Conservation (phyloP, 35 echinoderm and acorn worm genomes). For the Lytechinus variegatus region DNA sequence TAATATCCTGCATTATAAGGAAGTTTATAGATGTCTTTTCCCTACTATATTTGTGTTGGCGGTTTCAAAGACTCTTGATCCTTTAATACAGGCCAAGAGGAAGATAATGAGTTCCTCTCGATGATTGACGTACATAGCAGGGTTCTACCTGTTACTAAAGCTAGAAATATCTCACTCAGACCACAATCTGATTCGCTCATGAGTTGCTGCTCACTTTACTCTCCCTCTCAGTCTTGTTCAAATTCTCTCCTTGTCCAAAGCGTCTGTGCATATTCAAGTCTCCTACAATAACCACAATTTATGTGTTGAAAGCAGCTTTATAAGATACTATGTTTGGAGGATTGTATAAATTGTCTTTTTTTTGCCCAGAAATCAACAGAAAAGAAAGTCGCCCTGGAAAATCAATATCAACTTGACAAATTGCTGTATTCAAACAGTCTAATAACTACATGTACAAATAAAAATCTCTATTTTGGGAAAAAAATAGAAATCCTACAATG, state of each 20-base stretch:
- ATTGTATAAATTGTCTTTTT: too few species aligned
- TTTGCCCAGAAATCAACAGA: too few species aligned
- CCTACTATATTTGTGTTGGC: neutral
- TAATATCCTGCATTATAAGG: neutral
- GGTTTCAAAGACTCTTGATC: neutral
- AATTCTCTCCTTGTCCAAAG: neutral
- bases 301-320: neutral
- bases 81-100: neutral
- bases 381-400: too few species aligned
- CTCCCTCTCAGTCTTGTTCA: neutral
- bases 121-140: neutral
- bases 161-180: slow-evolving; percentile 11
- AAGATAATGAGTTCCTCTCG: neutral
- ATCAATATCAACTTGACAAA: too few species aligned
- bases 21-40: neutral
- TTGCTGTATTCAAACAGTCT: too few species aligned
- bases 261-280: neutral
- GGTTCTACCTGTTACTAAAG: neutral
- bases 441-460: too few species aligned
- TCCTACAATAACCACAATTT: neutral
- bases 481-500: too few species aligned
- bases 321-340: too few species aligned
- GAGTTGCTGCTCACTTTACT: neutral
- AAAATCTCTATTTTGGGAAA: too few species aligned
- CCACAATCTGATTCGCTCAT: neutral